Percentiles rank a stretch among this genome's conserved stretches.
Conservation (phyloP, 2,113 vertebrate species). For the Lampris megalopsis region DNA sequence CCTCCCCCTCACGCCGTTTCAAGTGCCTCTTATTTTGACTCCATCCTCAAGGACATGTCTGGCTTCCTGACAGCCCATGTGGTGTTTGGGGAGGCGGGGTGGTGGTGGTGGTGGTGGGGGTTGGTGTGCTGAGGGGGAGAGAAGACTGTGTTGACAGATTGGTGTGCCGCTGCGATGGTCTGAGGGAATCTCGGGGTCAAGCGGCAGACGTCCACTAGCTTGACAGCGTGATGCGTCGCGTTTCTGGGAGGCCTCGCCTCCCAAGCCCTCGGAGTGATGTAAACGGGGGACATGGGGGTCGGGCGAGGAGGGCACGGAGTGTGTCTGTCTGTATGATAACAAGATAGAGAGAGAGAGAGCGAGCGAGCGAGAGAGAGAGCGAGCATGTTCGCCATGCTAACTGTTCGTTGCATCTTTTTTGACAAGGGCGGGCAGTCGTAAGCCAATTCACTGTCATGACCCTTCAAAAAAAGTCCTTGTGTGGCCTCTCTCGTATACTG, state of each 20-base stretch:
- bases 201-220: constrained; percentile 58
- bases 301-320: constrained; percentile 13
- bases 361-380: background rate
- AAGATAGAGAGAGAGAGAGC: background rate
- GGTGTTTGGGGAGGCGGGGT: constrained; percentile 2
- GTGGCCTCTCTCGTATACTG: too few relatives aligned
- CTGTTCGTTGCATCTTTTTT: too few relatives aligned
- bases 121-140: constrained; percentile 40
- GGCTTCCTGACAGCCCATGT: constrained; percentile 34
- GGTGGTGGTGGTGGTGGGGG: too few relatives aligned
- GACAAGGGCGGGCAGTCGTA: too few relatives aligned
- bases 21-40: constrained; percentile 37
- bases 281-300: constrained; percentile 19
- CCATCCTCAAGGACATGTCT: constrained; percentile 25
- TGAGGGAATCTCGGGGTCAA: constrained; percentile 67
- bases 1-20: constrained; percentile 33
- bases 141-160: constrained; percentile 71
- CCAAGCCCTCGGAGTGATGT: constrained; percentile 16
- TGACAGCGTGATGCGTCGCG: constrained; percentile 55
- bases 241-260: constrained; percentile 51
- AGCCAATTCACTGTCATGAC: too few relatives aligned
- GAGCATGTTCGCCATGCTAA: too few relatives aligned
- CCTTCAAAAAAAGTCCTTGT: too few relatives aligned
- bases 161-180: constrained; percentile 45
- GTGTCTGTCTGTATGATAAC: background rate